Evolutionary conservation across 2,113 vertebrate genomes (phyloP).

Genomic region (Sturnira hondurensis): DNA sequence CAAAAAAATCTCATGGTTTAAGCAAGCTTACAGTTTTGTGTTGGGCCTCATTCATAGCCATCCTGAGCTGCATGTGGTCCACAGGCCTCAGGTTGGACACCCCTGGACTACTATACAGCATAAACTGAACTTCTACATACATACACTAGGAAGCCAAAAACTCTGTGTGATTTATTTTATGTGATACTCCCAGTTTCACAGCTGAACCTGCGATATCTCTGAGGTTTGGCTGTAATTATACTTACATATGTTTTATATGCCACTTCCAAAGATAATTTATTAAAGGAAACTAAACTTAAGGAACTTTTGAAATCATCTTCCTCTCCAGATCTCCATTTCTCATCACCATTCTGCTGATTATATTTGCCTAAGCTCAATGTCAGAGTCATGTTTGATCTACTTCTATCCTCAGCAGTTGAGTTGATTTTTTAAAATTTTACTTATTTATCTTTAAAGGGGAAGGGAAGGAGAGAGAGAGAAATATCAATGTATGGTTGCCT

Average conservation of each 20-base stretch:
- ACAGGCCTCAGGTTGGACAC: too few species aligned
- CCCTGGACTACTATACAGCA: not conserved
- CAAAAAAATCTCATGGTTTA: too few species aligned
- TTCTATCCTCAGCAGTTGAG: not conserved
- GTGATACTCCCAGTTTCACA: not conserved
- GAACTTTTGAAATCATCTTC: not conserved
- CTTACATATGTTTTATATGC: not conserved
- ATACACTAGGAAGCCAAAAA: not conserved
- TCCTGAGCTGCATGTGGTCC: too few species aligned
- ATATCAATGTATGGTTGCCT: too few species aligned
- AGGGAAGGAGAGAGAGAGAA: too few species aligned
- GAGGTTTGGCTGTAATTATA: not conserved
- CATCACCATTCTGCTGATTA: not conserved
- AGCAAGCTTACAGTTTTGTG: too few species aligned
- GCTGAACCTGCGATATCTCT: not conserved
- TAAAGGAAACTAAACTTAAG: not conserved
- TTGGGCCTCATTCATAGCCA: too few species aligned
- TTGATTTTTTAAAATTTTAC: too few species aligned
- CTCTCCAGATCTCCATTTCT: not conserved
- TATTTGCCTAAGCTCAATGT: not conserved
- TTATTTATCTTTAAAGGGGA: too few species aligned
- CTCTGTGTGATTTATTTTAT: not conserved
- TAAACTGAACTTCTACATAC: not conserved
- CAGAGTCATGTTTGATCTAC: not conserved
- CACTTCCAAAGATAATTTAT: not conserved